A percentile compares a stretch with the other conserved stretches of the same genome.
These are phyloP conservation scores for Melanocharis versteri DNA, from an alignment of 2,113 vertebrate species.

Conservation along the genomic window DNA sequence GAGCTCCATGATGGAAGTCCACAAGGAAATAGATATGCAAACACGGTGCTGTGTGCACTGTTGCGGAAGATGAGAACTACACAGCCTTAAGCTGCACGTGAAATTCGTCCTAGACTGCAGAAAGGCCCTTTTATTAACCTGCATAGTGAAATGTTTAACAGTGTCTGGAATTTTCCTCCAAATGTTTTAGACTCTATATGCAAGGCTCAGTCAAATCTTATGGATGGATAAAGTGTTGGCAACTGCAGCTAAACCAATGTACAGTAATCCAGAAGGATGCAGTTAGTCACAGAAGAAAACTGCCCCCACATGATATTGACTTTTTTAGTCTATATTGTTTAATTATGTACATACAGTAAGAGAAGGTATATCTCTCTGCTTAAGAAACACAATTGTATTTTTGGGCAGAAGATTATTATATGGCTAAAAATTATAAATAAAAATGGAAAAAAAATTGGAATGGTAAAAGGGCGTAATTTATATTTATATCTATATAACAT, in stretches of 20 bases:
- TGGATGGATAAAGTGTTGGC: not conserved
- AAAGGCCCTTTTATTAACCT: not conserved
- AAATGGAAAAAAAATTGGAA: not conserved
- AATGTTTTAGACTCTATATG: not conserved
- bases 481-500: not conserved
- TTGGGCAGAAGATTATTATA: not conserved
- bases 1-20: not conserved
- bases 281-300: not conserved
- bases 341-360: not conserved
- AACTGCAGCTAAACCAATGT: not conserved
- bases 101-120: not conserved
- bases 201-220: not conserved
- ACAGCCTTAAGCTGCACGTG: not conserved
- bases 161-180: not conserved
- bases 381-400: not conserved
- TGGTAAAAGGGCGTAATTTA: not conserved
- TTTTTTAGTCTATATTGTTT: not conserved
- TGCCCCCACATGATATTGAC: not conserved
- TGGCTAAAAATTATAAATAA: not conserved
- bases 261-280: not conserved
- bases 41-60: not conserved
- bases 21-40: not conserved
- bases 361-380: not conserved
- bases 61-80: not conserved
- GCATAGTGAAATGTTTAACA: not conserved